Conservation (phyloP, 2,797 vertebrate species). For the Melanotaenia parkinsoni region DNA sequence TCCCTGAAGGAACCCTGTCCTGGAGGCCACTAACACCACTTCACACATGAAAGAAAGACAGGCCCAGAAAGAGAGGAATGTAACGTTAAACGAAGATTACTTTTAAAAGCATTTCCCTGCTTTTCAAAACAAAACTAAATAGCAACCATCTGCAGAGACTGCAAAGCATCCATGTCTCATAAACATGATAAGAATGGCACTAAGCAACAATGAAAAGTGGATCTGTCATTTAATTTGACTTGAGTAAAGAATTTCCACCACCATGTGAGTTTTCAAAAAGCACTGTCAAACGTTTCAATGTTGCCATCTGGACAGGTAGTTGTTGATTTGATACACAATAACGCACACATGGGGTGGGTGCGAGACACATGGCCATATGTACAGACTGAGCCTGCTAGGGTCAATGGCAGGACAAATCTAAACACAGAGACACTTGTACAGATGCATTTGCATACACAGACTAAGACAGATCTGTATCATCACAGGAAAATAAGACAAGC, state of each 20-base stretch:
- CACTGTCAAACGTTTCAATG: slow-evolving; percentile 52
- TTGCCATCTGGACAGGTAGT: slow-evolving; percentile 76
- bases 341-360: slow-evolving; percentile 52
- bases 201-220: slow-evolving; percentile 5
- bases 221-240: slow-evolving; percentile 6
- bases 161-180: slow-evolving; percentile 6
- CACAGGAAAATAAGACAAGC: slow-evolving; percentile 7
- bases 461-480: neutral
- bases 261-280: slow-evolving; percentile 43
- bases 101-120: slow-evolving; percentile 12
- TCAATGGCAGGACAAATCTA: slow-evolving; percentile 59
- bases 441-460: slow-evolving; percentile 11
- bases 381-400: slow-evolving; percentile 55
- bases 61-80: slow-evolving; percentile 21
- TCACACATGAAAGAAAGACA: slow-evolving; percentile 18
- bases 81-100: slow-evolving; percentile 15
- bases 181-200: neutral
- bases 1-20: slow-evolving; percentile 55
- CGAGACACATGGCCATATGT: slow-evolving; percentile 67
- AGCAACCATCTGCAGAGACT: slow-evolving; percentile 19
- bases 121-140: slow-evolving; percentile 15
- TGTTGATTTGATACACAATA: slow-evolving; percentile 62
- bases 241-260: slow-evolving; percentile 24
- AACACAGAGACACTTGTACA: slow-evolving; percentile 48
- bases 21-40: slow-evolving; percentile 57